These are phyloP conservation scores for Albula glossodonta DNA, from an alignment of 2,113 vertebrate species.

Conservation along the genomic window DNA sequence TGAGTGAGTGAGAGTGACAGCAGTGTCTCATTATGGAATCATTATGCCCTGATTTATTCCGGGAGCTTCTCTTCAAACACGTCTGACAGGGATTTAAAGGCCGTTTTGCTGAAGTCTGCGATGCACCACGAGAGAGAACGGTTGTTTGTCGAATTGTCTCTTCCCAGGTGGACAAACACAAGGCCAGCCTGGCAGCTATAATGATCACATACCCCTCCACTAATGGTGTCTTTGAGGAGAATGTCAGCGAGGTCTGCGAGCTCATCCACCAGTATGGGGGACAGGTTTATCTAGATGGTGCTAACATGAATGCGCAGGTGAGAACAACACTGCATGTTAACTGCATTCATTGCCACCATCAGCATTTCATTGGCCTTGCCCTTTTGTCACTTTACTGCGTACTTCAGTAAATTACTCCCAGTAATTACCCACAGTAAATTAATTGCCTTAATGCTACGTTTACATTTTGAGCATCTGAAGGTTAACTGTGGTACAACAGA, in stretches of 20 bases:
- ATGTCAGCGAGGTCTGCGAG: conserved; percentile 83
- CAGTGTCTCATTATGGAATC: not conserved
- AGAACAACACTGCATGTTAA: conserved; percentile 20
- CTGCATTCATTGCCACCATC: not conserved
- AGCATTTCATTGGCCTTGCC: not conserved
- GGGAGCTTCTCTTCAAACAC: not conserved
- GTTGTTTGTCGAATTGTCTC: not conserved
- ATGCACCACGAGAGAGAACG: not conserved
- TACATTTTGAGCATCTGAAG: no score
- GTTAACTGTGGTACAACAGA: no score
- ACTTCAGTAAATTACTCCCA: no score
- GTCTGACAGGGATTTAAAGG: not conserved
- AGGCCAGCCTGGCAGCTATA: conserved; percentile 90
- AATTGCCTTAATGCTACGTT: no score
- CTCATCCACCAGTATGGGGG: conserved; percentile 89
- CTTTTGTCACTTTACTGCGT: not conserved
- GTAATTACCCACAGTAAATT: no score
- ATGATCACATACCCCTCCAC: conserved; percentile 98
- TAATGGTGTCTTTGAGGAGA: conserved; percentile 94
- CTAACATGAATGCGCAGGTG: conserved; percentile 99
- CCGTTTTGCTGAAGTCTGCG: not conserved
- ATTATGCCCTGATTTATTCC: not conserved
- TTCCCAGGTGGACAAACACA: conserved; percentile 88
- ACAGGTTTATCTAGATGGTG: conserved; percentile 94
- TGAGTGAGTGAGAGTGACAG: not conserved